Evolutionary conservation across 2,797 vertebrate genomes (phyloP).

Genomic region (Hypotaenidia okinawae): DNA sequence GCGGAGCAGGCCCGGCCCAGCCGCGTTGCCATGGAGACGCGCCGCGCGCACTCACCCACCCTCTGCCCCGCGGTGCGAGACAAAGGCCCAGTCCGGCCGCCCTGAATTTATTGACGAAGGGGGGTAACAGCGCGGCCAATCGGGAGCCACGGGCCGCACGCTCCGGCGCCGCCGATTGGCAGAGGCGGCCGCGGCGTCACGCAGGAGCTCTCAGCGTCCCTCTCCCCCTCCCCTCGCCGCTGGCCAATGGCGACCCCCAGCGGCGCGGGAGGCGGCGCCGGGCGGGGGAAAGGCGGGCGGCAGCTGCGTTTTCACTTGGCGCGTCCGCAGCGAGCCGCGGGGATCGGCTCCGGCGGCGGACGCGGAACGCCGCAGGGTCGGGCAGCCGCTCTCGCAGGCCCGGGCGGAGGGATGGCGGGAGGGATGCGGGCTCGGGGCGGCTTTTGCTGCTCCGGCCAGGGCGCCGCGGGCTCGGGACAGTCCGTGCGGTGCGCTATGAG

Average conservation of each 20-base stretch:
- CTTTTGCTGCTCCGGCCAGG: no score
- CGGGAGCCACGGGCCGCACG: not conserved
- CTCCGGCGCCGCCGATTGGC: not conserved
- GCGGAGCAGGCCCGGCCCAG: not conserved
- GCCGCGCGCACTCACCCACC: not conserved
- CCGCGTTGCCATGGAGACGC: not conserved
- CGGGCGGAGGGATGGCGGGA: no score
- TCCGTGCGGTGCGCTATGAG: no score
- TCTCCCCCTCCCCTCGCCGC: not conserved
- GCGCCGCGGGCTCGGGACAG: no score
- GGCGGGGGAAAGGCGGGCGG: no score
- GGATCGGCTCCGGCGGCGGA: no score
- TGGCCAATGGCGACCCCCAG: not conserved
- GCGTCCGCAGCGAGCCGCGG: no score
- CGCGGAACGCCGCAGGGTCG: no score
- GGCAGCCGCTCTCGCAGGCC: no score
- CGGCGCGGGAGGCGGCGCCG: not conserved
- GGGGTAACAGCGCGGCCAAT: not conserved
- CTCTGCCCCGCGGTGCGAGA: not conserved
- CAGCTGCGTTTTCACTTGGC: no score
- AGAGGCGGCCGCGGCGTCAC: fast-evolving
- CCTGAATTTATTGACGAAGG: fast-evolving
- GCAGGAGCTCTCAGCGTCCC: fast-evolving
- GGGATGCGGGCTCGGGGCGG: no score
- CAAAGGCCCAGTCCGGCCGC: not conserved